Evolutionary conservation across 2,797 vertebrate species (phyloP).

Genomic region (Stomatorhinus walkeri): DNA sequence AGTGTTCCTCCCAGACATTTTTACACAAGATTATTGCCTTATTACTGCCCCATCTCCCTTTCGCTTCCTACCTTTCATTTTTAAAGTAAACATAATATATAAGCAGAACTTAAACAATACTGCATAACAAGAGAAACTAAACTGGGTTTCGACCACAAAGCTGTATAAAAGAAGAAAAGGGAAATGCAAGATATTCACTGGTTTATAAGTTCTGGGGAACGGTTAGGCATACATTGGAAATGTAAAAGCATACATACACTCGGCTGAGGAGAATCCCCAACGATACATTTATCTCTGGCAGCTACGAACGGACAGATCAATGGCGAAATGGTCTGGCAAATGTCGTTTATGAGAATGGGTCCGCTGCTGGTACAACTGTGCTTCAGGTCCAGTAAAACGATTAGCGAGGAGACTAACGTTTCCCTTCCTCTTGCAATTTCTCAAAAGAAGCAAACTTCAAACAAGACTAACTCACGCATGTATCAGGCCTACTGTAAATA

Average conservation of each 20-base stretch:
- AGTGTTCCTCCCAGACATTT: conserved; percentile 37
- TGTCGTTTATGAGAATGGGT: neutral
- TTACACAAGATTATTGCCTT: conserved; percentile 29
- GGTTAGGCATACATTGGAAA: conserved; percentile 11
- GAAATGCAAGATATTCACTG: neutral
- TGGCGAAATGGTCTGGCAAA: conserved; percentile 8
- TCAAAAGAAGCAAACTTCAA: conserved; percentile 9
- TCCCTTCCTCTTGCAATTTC: neutral
- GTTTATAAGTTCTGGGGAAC: neutral
- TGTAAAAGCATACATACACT: neutral
- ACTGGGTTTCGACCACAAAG: conserved; percentile 19
- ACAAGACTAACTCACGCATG: conserved; percentile 1
- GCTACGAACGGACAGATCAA: neutral
- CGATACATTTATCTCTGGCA: conserved; percentile 11
- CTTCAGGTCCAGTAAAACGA: neutral
- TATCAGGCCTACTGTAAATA: neutral
- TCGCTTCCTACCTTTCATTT: conserved; percentile 40
- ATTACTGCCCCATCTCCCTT: conserved; percentile 33
- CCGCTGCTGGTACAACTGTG: conserved; percentile 14
- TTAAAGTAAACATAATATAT: conserved; percentile 37
- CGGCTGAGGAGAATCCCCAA: neutral
- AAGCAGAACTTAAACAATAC: conserved; percentile 42
- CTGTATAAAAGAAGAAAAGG: conserved; percentile 11
- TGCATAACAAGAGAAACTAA: conserved; percentile 41
- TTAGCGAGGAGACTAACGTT: neutral